These are phyloP conservation scores for Pomacea maculata DNA, from an alignment of 1,140 invertebrate genomes.

Conservation along the genomic window DNA sequence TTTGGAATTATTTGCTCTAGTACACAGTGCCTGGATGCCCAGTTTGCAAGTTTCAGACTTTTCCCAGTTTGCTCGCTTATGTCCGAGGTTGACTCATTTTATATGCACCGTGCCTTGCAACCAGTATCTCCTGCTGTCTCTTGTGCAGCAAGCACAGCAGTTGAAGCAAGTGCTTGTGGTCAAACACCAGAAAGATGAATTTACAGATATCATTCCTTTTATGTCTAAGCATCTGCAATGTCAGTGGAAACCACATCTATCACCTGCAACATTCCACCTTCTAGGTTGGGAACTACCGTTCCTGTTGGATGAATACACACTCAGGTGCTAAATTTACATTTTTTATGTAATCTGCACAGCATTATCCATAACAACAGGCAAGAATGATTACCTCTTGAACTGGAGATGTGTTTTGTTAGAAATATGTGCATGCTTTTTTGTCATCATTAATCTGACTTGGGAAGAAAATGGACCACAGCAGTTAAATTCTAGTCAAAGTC, in stretches of 20 bases:
- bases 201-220: neutral
- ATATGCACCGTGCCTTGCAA: conserved; percentile 10
- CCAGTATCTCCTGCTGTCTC: conserved; percentile 4
- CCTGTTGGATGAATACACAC: conserved; percentile 11
- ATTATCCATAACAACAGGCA: too few relatives aligned
- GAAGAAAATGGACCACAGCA: too few relatives aligned
- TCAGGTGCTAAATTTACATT: neutral
- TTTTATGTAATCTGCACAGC: too few relatives aligned
- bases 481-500: too few relatives aligned
- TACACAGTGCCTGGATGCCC: conserved; percentile 11
- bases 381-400: too few relatives aligned
- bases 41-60: conserved; percentile 2
- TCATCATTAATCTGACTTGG: too few relatives aligned
- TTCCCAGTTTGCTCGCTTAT: conserved; percentile 1
- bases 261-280: conserved; percentile 9
- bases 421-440: too few relatives aligned
- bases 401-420: too few relatives aligned
- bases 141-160: neutral
- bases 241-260: conserved; percentile 8
- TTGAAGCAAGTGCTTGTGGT: conserved; percentile 13
- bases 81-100: conserved; percentile 14
- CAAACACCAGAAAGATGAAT: neutral
- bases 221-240: conserved; percentile 5
- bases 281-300: conserved; percentile 14
- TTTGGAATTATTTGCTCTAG: conserved; percentile 1